Conservation (phyloP, 2,797 vertebrate genomes). For the Mionectes olivaceus region DNA sequence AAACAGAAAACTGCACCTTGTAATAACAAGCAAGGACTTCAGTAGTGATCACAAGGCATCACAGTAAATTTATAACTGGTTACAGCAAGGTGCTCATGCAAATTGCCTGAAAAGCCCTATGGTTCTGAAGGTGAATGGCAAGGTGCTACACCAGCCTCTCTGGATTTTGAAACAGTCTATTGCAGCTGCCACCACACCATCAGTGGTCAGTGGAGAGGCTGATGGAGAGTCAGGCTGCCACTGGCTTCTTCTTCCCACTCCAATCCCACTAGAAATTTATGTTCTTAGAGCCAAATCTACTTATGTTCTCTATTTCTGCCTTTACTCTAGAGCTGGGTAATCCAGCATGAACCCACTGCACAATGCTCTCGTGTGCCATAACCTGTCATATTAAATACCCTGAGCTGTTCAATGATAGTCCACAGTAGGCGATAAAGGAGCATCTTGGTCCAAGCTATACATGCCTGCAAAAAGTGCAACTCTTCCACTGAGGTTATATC, state of each 20-base stretch:
- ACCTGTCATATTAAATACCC: background rate
- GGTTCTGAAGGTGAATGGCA: background rate
- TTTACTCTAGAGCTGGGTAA: background rate
- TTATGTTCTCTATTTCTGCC: background rate
- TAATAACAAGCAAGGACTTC: background rate
- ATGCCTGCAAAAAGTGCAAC: background rate
- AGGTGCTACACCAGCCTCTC: background rate
- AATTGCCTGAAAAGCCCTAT: background rate
- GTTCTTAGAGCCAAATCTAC: background rate
- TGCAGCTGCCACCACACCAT: fast-evolving
- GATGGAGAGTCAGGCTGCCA: background rate
- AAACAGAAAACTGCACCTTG: background rate
- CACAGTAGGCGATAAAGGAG: background rate
- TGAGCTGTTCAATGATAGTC: background rate
- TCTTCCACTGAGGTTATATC: background rate
- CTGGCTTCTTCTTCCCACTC: background rate
- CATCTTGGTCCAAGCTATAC: background rate
- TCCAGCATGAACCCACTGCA: background rate
- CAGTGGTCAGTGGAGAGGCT: too few relatives aligned
- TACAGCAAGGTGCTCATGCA: background rate
- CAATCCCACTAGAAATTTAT: fast-evolving
- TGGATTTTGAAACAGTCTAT: background rate
- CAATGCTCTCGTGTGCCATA: background rate
- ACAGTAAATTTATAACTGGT: background rate
- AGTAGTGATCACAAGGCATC: background rate